Evolutionary conservation across 2,888 invertebrate species (phyloP).

Genomic region (Lapara coniferarum): DNA sequence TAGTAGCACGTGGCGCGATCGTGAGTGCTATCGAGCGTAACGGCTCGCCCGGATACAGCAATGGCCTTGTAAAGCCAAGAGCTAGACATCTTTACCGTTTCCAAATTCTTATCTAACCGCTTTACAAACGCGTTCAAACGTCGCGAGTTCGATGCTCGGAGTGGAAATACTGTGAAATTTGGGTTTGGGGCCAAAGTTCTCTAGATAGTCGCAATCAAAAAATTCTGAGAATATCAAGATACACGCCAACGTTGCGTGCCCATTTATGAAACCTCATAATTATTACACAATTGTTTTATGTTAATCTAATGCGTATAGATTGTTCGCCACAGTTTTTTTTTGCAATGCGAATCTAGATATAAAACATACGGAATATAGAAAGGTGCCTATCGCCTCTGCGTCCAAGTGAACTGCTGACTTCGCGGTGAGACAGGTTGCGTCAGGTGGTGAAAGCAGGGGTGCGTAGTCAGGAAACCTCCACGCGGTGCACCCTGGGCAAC

Average conservation of each 20-base stretch:
- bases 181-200: not conserved
- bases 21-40: slow-evolving; percentile 12
- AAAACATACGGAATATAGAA: not conserved
- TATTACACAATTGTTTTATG: too few species aligned
- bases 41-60: not conserved
- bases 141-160: not conserved
- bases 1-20: slow-evolving; percentile 13
- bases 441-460: slow-evolving; percentile 47
- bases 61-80: slow-evolving; percentile 12
- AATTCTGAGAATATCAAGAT: not conserved
- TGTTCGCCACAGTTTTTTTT: too few species aligned
- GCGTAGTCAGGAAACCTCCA: too few species aligned
- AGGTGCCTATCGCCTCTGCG: not conserved
- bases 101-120: not conserved
- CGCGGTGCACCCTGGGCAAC: too few species aligned
- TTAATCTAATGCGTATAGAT: too few species aligned
- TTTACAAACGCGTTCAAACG: not conserved
- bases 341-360: too few species aligned
- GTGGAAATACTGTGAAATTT: not conserved
- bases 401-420: not conserved
- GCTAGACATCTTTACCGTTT: slow-evolving; percentile 7
- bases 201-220: not conserved
- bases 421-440: slow-evolving; percentile 38
- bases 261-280: too few species aligned
- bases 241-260: too few species aligned